Evolutionary conservation across 2,797 vertebrate genomes (phyloP).

Genomic region (Siniperca obscura): DNA sequence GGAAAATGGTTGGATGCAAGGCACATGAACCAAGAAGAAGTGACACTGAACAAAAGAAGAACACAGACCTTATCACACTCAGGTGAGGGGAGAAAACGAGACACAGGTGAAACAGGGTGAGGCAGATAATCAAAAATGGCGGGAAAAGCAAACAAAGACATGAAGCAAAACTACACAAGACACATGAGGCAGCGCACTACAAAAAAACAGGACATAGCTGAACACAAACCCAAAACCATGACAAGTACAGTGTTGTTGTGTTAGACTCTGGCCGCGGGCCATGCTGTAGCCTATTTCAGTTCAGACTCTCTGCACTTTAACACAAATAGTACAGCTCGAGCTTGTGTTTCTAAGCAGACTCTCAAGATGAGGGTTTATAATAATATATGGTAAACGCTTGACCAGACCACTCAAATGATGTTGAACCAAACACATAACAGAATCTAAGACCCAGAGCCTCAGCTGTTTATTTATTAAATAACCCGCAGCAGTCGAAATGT

Average conservation of each 20-base stretch:
- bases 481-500: conserved; percentile 45
- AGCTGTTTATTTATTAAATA: conserved; percentile 71
- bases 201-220: too few species aligned
- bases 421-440: conserved; percentile 57
- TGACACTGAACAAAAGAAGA: too few species aligned
- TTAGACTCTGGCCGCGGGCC: background rate
- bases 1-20: too few species aligned
- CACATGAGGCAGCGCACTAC: too few species aligned
- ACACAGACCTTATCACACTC: too few species aligned
- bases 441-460: conserved; percentile 36
- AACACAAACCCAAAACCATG: too few species aligned
- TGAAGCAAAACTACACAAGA: too few species aligned
- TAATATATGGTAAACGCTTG: conserved; percentile 52
- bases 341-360: conserved; percentile 48
- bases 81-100: too few species aligned
- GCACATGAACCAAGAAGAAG: too few species aligned
- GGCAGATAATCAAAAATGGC: too few species aligned
- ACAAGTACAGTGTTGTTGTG: background rate
- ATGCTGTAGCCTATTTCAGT: background rate
- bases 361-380: conserved; percentile 45
- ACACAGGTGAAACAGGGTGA: too few species aligned
- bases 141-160: too few species aligned
- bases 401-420: conserved; percentile 52
- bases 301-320: conserved; percentile 17
- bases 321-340: conserved; percentile 6